Base-by-base conservation (phyloP, 2,113 vertebrate genomes). In the Ranitomeya variabilis region DNA sequence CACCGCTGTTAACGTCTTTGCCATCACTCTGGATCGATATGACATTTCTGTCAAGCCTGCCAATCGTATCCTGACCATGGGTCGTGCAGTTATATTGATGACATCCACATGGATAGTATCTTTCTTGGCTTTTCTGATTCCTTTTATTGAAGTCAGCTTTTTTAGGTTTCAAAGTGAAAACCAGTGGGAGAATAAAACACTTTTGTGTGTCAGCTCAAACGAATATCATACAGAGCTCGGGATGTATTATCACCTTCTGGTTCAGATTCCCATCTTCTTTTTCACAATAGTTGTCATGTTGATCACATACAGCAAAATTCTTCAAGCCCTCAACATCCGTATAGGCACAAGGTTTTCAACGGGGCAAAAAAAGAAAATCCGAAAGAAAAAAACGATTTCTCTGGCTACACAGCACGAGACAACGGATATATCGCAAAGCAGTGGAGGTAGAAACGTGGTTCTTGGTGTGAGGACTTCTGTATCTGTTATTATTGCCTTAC, bases 1-100 rank as follows among this genome's bases (percentile, higher is more conserved):
- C 79, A 99, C 98, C 7, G 98, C 98, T 87, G 97, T 97, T 93
- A 99, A 99, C 0, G 97, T 99, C 88, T 97, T 99, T 8, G 98
- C 97, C 74, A 99, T 99, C 92, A 99, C 97, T 85, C 90, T 99
- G 90, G 98, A 99, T 93, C 96, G 98, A 87, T 99, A 99, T 0
- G 98, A 99, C 92, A 99, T 99, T 93, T 99, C 98, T 0, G 98
- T 99, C 87, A 98, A 99, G 92, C 98, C 98, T 80, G 98, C 98
- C 90, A 99, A 99, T 92, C 94, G 98, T 90, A 97, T 99, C 90
- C 94, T 99, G 92, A 99, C 98, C 71, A 98, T 99, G 97, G 97
- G 98, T 89, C 96, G 98, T 73, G 98, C 98, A 90, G 95, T 97
- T 89, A 93, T 96, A 52, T 85, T 99, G 91, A 95, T 99, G 94